Evolutionary conservation across 2,888 invertebrate genomes (phyloP).

Genomic region (Habrosyne pyritoides): DNA sequence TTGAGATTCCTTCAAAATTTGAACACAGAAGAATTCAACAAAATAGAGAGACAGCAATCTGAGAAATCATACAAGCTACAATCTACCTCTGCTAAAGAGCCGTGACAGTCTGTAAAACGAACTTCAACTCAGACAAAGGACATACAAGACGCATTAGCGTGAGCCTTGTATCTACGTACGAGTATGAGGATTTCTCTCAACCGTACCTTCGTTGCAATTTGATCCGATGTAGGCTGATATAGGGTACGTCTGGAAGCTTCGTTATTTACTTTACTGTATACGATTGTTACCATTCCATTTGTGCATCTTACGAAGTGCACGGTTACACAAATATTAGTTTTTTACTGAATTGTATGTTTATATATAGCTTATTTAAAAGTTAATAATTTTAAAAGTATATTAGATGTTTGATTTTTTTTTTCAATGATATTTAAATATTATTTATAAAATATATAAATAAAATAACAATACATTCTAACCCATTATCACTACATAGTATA

Average conservation of each 20-base stretch:
- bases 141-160: slow-evolving; percentile 1
- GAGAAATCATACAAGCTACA: neutral
- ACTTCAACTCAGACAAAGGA: slow-evolving; percentile 2
- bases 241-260: neutral
- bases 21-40: no score
- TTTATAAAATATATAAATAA: no score
- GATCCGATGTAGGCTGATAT: neutral
- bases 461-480: no score
- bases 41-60: neutral
- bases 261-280: neutral
- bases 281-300: neutral
- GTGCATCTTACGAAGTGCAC: neutral
- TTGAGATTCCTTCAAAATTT: no score
- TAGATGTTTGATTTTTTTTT: no score
- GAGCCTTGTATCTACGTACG: neutral
- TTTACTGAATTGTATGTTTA: no score
- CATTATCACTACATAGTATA: no score
- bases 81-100: no score
- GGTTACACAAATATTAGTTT: no score
- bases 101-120: neutral
- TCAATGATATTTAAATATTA: no score
- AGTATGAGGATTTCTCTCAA: neutral
- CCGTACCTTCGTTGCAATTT: neutral
- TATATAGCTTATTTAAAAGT: no score
- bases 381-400: no score